phyloP scores from a whole-genome alignment of 2,797 vertebrate species.

The Botia kubotai region DNA sequence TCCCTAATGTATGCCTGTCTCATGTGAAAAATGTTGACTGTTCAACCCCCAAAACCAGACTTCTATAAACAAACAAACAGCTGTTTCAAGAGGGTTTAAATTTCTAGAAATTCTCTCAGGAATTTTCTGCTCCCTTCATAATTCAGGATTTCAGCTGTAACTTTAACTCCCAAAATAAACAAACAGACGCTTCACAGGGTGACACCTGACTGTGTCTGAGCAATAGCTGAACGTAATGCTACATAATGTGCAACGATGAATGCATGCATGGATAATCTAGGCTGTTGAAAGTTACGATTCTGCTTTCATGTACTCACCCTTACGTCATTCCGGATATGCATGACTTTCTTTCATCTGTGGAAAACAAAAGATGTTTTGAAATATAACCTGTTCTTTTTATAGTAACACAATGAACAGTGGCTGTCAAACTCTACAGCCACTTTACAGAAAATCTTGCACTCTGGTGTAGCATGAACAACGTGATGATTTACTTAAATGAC shows the following conservation, averaged over 20 bases:
- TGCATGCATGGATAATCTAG: not conserved
- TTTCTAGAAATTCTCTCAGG: conserved; percentile 66
- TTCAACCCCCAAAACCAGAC: conserved; percentile 66
- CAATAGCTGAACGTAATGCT: not conserved
- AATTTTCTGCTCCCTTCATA: conserved; percentile 69
- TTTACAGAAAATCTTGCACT: too few species aligned
- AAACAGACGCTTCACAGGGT: conserved; percentile 23
- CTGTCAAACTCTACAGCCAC: not conserved
- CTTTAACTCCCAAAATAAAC: conserved; percentile 53
- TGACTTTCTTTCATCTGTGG: not conserved
- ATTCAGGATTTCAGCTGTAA: conserved; percentile 73
- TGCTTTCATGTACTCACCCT: not conserved
- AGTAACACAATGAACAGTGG: not conserved
- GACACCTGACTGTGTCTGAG: conserved; percentile 4
- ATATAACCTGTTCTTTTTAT: too few species aligned
- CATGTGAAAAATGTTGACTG: conserved; percentile 75
- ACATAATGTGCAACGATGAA: conserved; percentile 1
- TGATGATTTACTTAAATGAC: too few species aligned
- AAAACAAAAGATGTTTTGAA: conserved; percentile 15
- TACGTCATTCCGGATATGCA: not conserved
- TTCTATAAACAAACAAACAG: conserved; percentile 73
- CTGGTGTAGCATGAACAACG: too few species aligned
- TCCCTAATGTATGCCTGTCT: conserved; percentile 66
- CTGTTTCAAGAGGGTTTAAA: conserved; percentile 75
- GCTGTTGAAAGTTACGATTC: not conserved